Conservation (phyloP, 1,140 invertebrate genomes). For the Drosophila nasuta region DNA sequence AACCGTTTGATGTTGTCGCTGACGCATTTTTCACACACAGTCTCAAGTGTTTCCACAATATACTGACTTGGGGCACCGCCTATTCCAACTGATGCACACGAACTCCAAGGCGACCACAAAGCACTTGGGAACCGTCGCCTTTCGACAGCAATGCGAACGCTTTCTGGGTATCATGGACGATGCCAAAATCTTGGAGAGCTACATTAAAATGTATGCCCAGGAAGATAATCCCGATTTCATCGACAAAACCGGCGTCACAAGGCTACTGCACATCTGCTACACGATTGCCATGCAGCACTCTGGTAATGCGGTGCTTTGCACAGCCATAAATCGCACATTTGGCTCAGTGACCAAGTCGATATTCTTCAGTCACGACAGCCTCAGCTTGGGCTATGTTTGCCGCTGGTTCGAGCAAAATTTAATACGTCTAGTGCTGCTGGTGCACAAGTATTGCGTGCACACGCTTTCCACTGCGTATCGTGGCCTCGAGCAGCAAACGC, state of each 20-base stretch:
- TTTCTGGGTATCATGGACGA: slow-evolving; percentile 89
- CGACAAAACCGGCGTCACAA: slow-evolving; percentile 86
- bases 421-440: slow-evolving; percentile 89
- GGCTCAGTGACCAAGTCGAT: slow-evolving; percentile 90
- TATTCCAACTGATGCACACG: slow-evolving; percentile 88
- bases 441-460: slow-evolving; percentile 92
- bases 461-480: slow-evolving; percentile 91
- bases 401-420: slow-evolving; percentile 93
- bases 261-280: slow-evolving; percentile 89
- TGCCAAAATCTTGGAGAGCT: slow-evolving; percentile 88
- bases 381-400: slow-evolving; percentile 90
- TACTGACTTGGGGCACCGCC: slow-evolving; percentile 88
- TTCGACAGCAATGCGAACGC: slow-evolving; percentile 90
- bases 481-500: slow-evolving; percentile 86
- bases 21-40: slow-evolving; percentile 77
- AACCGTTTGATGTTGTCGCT: background rate
- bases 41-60: slow-evolving; percentile 92
- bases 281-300: slow-evolving; percentile 91
- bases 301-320: slow-evolving; percentile 86
- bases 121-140: slow-evolving; percentile 87
- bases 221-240: slow-evolving; percentile 83
- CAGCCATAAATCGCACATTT: slow-evolving; percentile 88
- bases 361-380: slow-evolving; percentile 91
- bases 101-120: slow-evolving; percentile 87
- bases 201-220: slow-evolving; percentile 88